Conservation (phyloP, 2,113 vertebrate genomes). For the Bujurquina vittata region DNA sequence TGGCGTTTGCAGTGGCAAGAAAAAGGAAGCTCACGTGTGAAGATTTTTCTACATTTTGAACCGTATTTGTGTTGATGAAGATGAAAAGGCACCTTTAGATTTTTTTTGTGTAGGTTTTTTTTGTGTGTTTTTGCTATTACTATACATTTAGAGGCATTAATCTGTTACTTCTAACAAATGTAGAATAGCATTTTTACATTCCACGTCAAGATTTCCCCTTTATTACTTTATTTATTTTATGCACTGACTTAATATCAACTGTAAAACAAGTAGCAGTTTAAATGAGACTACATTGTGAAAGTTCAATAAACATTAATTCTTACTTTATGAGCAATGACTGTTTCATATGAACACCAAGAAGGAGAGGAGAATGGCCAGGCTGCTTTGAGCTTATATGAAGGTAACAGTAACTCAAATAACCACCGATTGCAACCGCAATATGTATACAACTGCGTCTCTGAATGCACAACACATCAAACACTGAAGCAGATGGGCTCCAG, state of each 20-base stretch:
- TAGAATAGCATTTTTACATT: conserved; percentile 52
- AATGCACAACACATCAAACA: not conserved
- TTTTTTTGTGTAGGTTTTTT: not conserved
- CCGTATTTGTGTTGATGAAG: conserved; percentile 34
- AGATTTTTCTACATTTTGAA: conserved; percentile 18
- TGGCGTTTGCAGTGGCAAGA: not conserved
- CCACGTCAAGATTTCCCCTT: conserved; percentile 18
- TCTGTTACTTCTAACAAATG: conserved; percentile 11
- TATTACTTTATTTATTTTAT: conserved; percentile 42
- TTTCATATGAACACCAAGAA: not conserved
- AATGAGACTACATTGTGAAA: conserved; percentile 57
- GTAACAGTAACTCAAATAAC: not conserved
- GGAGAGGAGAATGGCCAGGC: not conserved
- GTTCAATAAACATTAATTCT: conserved; percentile 67
- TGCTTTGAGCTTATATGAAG: not conserved
- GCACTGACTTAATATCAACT: conserved; percentile 58
- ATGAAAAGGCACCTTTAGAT: not conserved
- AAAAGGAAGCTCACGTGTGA: conserved; percentile 34
- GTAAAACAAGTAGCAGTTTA: conserved; percentile 53
- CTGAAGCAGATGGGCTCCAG: not conserved
- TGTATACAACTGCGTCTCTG: not conserved
- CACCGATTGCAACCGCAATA: not conserved
- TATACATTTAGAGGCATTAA: conserved; percentile 5
- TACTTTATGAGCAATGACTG: conserved; percentile 46
- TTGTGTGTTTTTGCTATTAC: conserved; percentile 11